Evolutionary conservation across 2,888 invertebrate species (phyloP).

Genomic region (Ornithoptera alexandrae): DNA sequence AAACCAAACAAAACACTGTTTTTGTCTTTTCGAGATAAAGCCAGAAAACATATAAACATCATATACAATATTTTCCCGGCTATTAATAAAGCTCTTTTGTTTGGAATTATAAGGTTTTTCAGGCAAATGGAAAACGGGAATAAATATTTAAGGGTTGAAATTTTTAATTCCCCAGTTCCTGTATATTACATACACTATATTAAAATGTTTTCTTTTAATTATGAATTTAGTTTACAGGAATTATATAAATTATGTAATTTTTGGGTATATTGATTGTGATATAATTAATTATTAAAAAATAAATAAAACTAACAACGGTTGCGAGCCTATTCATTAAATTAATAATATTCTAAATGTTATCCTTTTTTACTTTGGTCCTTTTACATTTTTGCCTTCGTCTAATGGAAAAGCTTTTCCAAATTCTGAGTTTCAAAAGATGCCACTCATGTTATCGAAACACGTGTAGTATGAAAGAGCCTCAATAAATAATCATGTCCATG

Average conservation of each 20-base stretch:
- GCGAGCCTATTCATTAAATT: neutral
- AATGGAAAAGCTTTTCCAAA: constrained; percentile 27
- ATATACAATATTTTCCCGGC: constrained; percentile 17
- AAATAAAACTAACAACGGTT: neutral
- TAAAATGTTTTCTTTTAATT: neutral
- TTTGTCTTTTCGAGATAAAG: constrained; percentile 14
- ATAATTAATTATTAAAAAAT: neutral
- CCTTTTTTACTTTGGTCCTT: constrained; percentile 6
- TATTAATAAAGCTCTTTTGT: constrained; percentile 23
- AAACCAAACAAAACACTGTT: constrained; percentile 16
- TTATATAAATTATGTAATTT: neutral
- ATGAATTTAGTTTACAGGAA: neutral
- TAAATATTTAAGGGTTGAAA: constrained; percentile 1
- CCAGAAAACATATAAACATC: constrained; percentile 13
- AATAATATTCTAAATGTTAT: constrained; percentile 14
- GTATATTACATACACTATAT: neutral
- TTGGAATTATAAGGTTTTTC: constrained; percentile 16
- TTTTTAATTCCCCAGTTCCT: neutral
- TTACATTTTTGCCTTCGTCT: constrained; percentile 10
- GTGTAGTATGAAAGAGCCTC: constrained; percentile 19
- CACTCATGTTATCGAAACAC: constrained; percentile 26
- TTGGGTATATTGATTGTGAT: neutral
- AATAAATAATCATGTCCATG: constrained; percentile 24
- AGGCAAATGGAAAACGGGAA: constrained; percentile 5
- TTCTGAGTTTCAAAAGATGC: constrained; percentile 22